Conservation (phyloP, 2,888 invertebrate genomes). For the Cheilosia scutellata region DNA sequence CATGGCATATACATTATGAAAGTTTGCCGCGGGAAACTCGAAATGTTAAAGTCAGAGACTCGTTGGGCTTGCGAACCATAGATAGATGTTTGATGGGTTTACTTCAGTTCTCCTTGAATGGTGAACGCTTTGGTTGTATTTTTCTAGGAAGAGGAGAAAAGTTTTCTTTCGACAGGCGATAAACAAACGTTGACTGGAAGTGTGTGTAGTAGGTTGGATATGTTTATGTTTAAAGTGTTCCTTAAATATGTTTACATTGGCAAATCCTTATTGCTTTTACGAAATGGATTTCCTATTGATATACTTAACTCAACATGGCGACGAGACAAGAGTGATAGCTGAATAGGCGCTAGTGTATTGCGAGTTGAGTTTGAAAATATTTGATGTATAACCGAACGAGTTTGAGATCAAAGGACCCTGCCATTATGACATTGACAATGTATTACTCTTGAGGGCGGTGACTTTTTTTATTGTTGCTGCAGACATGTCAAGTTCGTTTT, state of each 20-base stretch:
- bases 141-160: background rate
- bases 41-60: slow-evolving; percentile 15
- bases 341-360: slow-evolving; percentile 14
- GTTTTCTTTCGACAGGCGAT: slow-evolving; percentile 12
- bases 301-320: background rate
- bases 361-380: background rate
- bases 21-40: slow-evolving; percentile 39
- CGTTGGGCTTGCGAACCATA: background rate
- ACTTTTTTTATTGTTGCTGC: background rate
- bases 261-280: slow-evolving; percentile 11
- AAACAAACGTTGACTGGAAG: slow-evolving; percentile 1
- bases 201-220: background rate
- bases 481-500: background rate
- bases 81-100: slow-evolving; percentile 15
- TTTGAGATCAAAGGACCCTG: slow-evolving; percentile 3
- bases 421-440: background rate
- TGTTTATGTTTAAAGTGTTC: background rate
- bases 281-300: background rate
- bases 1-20: slow-evolving; percentile 44
- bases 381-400: background rate
- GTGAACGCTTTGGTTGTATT: background rate
- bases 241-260: slow-evolving; percentile 7
- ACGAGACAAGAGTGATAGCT: slow-evolving; percentile 4
- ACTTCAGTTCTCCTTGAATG: background rate
- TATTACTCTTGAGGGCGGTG: background rate